Evolutionary conservation across 2,888 invertebrate species (phyloP), one percentile per base, ranked within the genome.

Genomic region (Pheosia tremula): DNA sequence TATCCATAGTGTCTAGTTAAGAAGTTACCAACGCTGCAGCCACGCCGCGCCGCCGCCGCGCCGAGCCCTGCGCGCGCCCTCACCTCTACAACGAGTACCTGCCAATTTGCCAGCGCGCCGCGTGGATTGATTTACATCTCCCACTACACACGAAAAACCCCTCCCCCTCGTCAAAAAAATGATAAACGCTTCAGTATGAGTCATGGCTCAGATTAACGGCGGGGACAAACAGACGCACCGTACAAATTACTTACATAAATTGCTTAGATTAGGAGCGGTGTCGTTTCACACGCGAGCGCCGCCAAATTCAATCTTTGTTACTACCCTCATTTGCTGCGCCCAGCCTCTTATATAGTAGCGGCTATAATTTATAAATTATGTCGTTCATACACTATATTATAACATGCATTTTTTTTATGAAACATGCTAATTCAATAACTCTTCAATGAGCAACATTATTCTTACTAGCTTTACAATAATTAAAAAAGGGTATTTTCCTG

Each of bases 201-300:
- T 62, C 63, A 74, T 74, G 67, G 50, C 38, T 50, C 47, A 57
- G 67, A 74, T 73, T 69, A 74, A 59, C 13, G 57, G 38, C 56
- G 64, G 66, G 66, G 74, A 73, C 66, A 62, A 68, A 74, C 63
- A 71, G 69, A 63, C 67, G 67, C 63, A 54, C 37, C 53, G 53
- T 37, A 53, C 53, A 53, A 53, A 53, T 53, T 36, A 64, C 74
- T 58, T 53, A 64, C 69, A 73, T 73, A 64, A 71, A 74, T 69
- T 72, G 62, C 39, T 57, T 10, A 66, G 63, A 72, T 72, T 66
- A 66, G 64, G 58, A 56, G 52, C 45, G 47, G 10, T 55, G 58
- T 61, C 54, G 43, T 38, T 55, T 10, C 54, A 10, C 24, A 11
- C 59, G 41, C 53, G 45, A 37, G 24, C 55, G 24, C 24, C 45